These are phyloP conservation scores for Ceyx melanurus DNA, from an alignment of 2,113 vertebrate genomes.

Conservation along the genomic window DNA sequence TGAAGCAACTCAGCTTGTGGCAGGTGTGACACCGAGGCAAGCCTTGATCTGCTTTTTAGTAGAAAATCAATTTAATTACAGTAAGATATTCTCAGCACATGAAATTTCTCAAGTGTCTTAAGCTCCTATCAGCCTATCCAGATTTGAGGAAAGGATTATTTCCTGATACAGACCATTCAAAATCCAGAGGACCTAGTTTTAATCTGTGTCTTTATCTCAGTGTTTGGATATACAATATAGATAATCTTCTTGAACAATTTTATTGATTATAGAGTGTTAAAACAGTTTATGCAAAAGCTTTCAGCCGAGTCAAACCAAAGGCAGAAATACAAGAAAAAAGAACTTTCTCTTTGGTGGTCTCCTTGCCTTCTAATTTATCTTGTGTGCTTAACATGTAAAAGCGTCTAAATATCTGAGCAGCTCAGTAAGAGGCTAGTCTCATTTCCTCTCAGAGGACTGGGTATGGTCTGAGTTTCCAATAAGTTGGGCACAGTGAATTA, in stretches of 20 bases:
- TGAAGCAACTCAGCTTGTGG: background rate
- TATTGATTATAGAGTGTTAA: background rate
- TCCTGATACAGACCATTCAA: background rate
- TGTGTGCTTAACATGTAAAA: background rate
- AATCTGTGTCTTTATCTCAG: background rate
- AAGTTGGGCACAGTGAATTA: background rate
- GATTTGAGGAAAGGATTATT: background rate
- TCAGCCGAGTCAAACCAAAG: background rate
- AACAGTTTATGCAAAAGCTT: background rate
- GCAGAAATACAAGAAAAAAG: background rate
- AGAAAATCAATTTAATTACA: background rate
- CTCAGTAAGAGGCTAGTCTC: background rate
- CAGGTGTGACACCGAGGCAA: background rate
- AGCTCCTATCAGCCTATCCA: background rate
- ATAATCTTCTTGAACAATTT: background rate
- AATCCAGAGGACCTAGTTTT: background rate
- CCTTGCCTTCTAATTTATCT: background rate
- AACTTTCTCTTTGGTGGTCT: background rate
- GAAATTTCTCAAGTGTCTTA: background rate
- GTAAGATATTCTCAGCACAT: background rate
- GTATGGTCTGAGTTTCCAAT: background rate
- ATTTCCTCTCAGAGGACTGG: background rate
- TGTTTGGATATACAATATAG: background rate
- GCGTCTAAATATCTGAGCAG: background rate
- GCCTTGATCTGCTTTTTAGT: background rate